phyloP scores from a whole-genome alignment of 2,113 vertebrate genomes.

The Triplophysa tibetana region DNA sequence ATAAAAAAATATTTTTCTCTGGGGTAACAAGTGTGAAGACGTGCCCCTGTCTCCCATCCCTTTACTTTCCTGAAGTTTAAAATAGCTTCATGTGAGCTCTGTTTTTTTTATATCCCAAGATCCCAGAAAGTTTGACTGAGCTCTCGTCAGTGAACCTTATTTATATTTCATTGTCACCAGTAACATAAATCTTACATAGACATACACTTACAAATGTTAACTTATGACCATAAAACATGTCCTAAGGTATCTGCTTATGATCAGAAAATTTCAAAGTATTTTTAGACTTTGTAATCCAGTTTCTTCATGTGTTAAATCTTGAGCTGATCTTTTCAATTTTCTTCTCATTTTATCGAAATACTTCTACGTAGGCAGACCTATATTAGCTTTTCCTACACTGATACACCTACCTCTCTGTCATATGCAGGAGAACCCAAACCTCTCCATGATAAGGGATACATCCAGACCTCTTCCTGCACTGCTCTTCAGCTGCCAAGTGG shows the following conservation, averaged over 20 bases:
- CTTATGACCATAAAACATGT: background rate
- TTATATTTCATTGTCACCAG: slow-evolving; percentile 20
- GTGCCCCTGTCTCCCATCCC: too few relatives aligned
- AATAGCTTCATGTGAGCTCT: slow-evolving; percentile 13
- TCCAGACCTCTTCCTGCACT: slow-evolving; percentile 70
- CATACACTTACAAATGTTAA: slow-evolving; percentile 28
- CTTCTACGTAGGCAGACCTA: too few relatives aligned
- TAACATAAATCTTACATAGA: slow-evolving; percentile 12
- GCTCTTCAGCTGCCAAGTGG: slow-evolving; percentile 84
- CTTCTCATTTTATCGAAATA: background rate
- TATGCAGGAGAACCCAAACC: slow-evolving; percentile 76
- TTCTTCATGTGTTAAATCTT: background rate
- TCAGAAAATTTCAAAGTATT: background rate
- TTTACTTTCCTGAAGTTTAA: background rate
- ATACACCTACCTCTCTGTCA: background rate
- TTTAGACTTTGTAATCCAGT: background rate
- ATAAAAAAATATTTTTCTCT: too few relatives aligned
- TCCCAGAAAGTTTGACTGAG: slow-evolving; percentile 4
- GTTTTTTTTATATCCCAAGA: slow-evolving; percentile 17
- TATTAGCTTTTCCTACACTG: too few relatives aligned
- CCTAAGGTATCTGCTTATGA: background rate
- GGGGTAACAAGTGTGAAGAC: too few relatives aligned
- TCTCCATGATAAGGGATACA: slow-evolving; percentile 68
- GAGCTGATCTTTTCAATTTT: background rate
- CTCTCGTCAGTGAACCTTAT: slow-evolving; percentile 5